Percentiles rank a stretch among this genome's conserved stretches.
Conservation (phyloP, 2,797 vertebrate genomes). For the Erethizon dorsatum region DNA sequence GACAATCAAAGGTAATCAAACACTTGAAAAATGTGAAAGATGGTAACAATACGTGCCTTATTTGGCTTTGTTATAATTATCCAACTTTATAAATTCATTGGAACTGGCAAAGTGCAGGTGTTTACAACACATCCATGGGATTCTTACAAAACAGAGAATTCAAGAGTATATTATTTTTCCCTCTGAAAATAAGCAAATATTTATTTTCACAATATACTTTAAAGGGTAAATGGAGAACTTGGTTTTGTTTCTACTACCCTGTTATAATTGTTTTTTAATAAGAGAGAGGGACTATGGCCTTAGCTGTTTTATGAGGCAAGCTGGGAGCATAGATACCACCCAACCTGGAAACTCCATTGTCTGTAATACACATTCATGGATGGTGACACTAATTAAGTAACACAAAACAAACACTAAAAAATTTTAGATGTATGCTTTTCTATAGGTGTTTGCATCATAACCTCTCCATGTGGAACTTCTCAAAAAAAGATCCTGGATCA, state of each 20-base stretch:
- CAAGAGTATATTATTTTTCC: neutral
- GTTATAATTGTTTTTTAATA: slow-evolving; percentile 13
- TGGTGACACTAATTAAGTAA: neutral
- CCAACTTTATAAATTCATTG: slow-evolving; percentile 9
- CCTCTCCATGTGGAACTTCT: neutral
- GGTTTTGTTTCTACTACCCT: neutral
- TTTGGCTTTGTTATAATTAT: neutral
- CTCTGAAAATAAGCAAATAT: slow-evolving; percentile 16
- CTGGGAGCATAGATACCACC: neutral
- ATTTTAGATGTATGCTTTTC: neutral
- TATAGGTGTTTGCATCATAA: neutral
- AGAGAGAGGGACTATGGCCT: neutral
- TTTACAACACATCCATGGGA: neutral
- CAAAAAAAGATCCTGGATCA: neutral
- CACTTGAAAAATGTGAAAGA: slow-evolving; percentile 1
- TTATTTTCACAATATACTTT: neutral
- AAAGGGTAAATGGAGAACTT: neutral
- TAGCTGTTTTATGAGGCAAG: neutral
- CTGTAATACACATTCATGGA: neutral
- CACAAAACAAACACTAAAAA: neutral
- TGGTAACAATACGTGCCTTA: neutral
- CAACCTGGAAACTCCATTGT: neutral
- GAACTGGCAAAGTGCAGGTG: neutral
- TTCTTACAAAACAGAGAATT: neutral
- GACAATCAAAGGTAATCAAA: neutral